Percentiles rank a stretch among this genome's conserved stretches.
phyloP scores from a whole-genome alignment of 92 coral and sea anemone species.

The Montipora capitata region DNA sequence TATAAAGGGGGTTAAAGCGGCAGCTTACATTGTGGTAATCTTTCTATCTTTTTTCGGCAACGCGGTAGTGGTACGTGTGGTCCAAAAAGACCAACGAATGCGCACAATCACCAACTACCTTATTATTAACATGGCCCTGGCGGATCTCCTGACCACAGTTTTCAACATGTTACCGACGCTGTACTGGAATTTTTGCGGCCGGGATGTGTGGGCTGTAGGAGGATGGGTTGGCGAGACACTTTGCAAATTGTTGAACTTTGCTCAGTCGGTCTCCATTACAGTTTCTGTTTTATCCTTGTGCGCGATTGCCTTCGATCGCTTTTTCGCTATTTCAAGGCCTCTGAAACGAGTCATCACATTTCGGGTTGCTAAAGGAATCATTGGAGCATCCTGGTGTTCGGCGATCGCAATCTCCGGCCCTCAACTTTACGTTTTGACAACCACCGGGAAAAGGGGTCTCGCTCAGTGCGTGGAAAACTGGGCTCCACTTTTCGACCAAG shows the following conservation, averaged over 20 bases:
- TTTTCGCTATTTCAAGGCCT: slow-evolving; percentile 80
- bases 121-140: slow-evolving; percentile 81
- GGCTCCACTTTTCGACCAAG: slow-evolving; percentile 74
- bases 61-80: slow-evolving; percentile 78
- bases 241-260: slow-evolving; percentile 78
- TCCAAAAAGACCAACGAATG: slow-evolving; percentile 73
- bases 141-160: slow-evolving; percentile 80
- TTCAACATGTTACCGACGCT: slow-evolving; percentile 88
- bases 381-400: slow-evolving; percentile 66
- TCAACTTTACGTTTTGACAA: slow-evolving; percentile 61
- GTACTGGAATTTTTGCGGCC: slow-evolving; percentile 72
- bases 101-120: slow-evolving; percentile 85
- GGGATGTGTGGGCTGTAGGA: slow-evolving; percentile 80
- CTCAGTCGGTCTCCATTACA: slow-evolving; percentile 72
- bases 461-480: slow-evolving; percentile 78
- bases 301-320: slow-evolving; percentile 87
- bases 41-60: slow-evolving; percentile 78
- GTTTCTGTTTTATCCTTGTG: slow-evolving; percentile 79
- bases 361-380: slow-evolving; percentile 66
- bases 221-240: slow-evolving; percentile 73
- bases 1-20: slow-evolving; percentile 68
- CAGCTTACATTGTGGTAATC: slow-evolving; percentile 66
- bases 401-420: slow-evolving; percentile 77
- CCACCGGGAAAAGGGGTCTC: slow-evolving; percentile 31
- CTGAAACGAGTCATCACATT: slow-evolving; percentile 79